phyloP scores from a whole-genome alignment of 2,113 vertebrate species.

The Chionis minor region DNA sequence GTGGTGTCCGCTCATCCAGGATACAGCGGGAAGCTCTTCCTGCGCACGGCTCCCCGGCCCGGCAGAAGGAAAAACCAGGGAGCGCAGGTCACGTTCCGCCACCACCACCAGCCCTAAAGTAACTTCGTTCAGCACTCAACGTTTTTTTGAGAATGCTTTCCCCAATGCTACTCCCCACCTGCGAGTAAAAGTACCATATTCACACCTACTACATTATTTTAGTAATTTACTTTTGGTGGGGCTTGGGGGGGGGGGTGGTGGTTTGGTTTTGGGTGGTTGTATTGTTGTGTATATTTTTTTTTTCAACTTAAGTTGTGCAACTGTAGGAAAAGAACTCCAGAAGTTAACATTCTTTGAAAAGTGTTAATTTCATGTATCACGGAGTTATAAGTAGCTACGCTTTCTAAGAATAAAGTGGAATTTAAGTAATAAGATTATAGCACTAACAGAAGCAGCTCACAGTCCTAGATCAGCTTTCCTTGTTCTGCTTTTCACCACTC shows the following conservation, averaged over 20 bases:
- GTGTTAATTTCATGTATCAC: neutral
- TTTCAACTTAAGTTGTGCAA: neutral
- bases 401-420: neutral
- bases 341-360: neutral
- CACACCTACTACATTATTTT: neutral
- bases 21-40: no score
- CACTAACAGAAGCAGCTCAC: neutral
- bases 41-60: neutral
- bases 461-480: neutral
- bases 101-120: accelerated
- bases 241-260: no score
- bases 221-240: no score
- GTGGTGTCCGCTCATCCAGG: no score
- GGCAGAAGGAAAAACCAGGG: no score
- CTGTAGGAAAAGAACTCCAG: no score
- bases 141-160: neutral
- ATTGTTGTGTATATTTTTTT: neutral
- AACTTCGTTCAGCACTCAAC: accelerated
- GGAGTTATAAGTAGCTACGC: neutral
- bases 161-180: neutral
- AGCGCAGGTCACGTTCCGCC: accelerated
- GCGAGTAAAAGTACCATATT: no score
- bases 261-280: neutral
- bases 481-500: neutral
- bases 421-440: neutral